Percentiles rank a stretch among this genome's conserved stretches.
Evolutionary conservation across 2,113 vertebrate genomes (phyloP).

Genomic region (Alectura lathami): DNA sequence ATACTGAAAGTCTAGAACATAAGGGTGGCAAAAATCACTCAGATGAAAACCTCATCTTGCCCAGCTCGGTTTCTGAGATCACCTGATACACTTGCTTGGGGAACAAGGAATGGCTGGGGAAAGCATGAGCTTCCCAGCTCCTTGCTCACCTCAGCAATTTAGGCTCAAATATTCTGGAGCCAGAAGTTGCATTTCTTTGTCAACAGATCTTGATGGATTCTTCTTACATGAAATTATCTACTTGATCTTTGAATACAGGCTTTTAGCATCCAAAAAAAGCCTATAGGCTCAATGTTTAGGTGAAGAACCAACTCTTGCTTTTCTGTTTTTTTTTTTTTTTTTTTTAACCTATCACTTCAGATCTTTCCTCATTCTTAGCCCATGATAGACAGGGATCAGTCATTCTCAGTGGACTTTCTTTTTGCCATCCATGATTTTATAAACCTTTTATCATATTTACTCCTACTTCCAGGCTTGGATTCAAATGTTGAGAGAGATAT

Average conservation of each 20-base stretch:
- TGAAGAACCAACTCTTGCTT: background rate
- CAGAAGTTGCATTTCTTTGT: background rate
- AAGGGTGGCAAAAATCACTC: background rate
- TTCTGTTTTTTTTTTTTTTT: fast-evolving
- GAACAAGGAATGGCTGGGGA: background rate
- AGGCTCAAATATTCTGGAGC: background rate
- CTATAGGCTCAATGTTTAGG: background rate
- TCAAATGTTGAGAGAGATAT: background rate
- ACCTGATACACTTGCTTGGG: background rate
- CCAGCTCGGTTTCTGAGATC: background rate
- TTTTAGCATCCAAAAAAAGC: background rate
- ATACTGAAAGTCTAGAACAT: background rate
- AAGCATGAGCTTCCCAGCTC: background rate
- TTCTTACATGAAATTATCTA: background rate
- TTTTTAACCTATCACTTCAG: background rate
- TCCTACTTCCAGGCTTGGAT: background rate
- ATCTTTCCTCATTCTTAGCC: background rate
- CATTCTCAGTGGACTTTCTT: background rate
- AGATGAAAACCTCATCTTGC: background rate
- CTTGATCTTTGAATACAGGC: background rate
- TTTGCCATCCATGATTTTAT: background rate
- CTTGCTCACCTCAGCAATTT: background rate
- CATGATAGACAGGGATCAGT: background rate
- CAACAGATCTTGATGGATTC: background rate
- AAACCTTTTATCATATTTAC: background rate